These are phyloP conservation scores for Anoplolepis gracilipes DNA, from an alignment of 1,140 invertebrate species.

Conservation along the genomic window DNA sequence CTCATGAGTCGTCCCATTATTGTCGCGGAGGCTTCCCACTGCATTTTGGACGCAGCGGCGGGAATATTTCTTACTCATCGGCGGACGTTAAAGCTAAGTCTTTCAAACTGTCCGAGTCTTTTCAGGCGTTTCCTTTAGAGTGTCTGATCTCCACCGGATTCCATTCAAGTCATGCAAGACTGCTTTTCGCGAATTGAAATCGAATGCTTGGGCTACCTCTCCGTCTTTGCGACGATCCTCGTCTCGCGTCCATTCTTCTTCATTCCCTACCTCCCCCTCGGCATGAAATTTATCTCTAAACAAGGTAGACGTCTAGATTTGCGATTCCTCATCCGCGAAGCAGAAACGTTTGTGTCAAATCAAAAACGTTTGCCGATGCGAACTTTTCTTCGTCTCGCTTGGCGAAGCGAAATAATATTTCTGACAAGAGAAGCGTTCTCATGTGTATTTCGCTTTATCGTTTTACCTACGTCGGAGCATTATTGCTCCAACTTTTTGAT, in stretches of 20 bases:
- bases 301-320: conserved; percentile 50
- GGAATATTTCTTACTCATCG: conserved; percentile 64
- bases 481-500: conserved; percentile 3
- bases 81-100: conserved; percentile 59
- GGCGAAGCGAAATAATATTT: conserved; percentile 40
- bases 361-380: conserved; percentile 46
- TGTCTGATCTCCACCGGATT: conserved; percentile 54
- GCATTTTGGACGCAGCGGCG: conserved; percentile 51
- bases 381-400: conserved; percentile 21
- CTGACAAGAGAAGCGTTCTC: conserved; percentile 18
- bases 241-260: conserved; percentile 14
- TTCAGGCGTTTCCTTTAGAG: conserved; percentile 44
- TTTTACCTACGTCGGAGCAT: neutral
- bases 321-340: conserved; percentile 37
- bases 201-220: conserved; percentile 45
- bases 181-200: conserved; percentile 51
- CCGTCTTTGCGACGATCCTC: conserved; percentile 7
- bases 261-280: neutral
- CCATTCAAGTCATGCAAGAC: conserved; percentile 57
- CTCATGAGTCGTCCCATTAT: conserved; percentile 35
- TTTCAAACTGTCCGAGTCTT: conserved; percentile 46
- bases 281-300: conserved; percentile 55
- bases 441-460: neutral
- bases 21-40: conserved; percentile 3
- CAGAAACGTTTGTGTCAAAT: conserved; percentile 40